Evolutionary conservation across 2,888 invertebrate species (phyloP).

Genomic region (Sceliomorpha sp.): DNA sequence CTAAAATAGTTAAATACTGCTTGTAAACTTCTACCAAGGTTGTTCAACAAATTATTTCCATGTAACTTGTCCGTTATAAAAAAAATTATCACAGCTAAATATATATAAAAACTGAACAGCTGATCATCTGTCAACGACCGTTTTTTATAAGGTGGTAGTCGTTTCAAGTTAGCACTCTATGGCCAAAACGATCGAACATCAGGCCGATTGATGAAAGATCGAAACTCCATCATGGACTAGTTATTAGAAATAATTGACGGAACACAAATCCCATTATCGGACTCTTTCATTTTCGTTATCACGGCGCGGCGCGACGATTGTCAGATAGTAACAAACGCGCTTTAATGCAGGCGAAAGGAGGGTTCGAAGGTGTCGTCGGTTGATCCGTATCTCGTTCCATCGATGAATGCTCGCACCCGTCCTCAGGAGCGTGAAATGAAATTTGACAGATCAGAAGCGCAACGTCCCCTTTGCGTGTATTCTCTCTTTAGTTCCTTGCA

Average conservation of each 20-base stretch:
- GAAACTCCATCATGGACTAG: background rate
- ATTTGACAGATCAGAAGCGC: slow-evolving; percentile 78
- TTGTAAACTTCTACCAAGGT: too few species aligned
- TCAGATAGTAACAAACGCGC: slow-evolving; percentile 51
- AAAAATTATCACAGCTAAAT: too few species aligned
- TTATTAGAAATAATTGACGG: slow-evolving; percentile 28
- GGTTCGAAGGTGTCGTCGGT: slow-evolving; percentile 45
- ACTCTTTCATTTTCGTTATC: slow-evolving; percentile 41
- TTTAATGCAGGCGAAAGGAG: slow-evolving; percentile 32
- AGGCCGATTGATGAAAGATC: too few species aligned
- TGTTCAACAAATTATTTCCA: too few species aligned
- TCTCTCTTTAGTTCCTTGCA: slow-evolving; percentile 28
- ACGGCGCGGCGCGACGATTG: slow-evolving; percentile 25
- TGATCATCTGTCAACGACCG: too few species aligned
- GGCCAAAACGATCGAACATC: too few species aligned
- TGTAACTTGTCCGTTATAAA: too few species aligned
- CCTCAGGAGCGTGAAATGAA: slow-evolving; percentile 78
- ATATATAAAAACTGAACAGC: too few species aligned
- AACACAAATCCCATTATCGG: slow-evolving; percentile 51
- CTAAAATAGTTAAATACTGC: too few species aligned
- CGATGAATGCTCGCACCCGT: slow-evolving; percentile 55
- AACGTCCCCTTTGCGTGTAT: slow-evolving; percentile 50
- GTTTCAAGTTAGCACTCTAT: too few species aligned
- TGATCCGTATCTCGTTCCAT: slow-evolving; percentile 46
- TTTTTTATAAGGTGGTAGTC: too few species aligned